These are phyloP conservation scores for Chionoecetes opilio DNA, from an alignment of 1,140 invertebrate genomes.

Conservation along the genomic window DNA sequence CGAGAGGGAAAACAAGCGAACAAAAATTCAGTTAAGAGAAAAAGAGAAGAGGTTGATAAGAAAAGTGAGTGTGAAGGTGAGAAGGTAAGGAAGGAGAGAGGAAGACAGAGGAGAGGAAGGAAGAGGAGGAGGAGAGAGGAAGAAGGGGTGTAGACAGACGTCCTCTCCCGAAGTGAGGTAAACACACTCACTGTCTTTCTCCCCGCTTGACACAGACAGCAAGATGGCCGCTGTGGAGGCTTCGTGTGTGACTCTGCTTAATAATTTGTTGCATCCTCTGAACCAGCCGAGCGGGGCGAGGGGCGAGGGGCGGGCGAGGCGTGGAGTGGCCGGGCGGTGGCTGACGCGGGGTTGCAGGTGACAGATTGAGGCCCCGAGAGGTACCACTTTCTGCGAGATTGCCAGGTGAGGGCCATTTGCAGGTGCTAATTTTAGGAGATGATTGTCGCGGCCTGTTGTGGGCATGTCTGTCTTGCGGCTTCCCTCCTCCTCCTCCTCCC, in stretches of 20 bases:
- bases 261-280: slow-evolving; percentile 50
- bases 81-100: neutral
- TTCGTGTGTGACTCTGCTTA: slow-evolving; percentile 60
- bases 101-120: neutral
- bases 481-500: neutral
- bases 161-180: slow-evolving; percentile 48
- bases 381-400: slow-evolving; percentile 36
- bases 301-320: neutral
- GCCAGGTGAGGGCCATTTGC: neutral
- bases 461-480: neutral
- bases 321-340: neutral
- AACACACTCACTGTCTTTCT: slow-evolving; percentile 55
- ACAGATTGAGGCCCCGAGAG: neutral
- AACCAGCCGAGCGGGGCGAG: neutral
- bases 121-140: neutral
- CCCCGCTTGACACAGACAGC: neutral
- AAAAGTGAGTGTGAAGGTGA: neutral
- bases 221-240: neutral
- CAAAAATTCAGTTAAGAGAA: neutral
- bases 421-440: slow-evolving; percentile 52
- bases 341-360: neutral
- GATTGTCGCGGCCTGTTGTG: slow-evolving; percentile 48
- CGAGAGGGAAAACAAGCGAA: neutral
- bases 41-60: neutral
- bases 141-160: neutral